Percentiles rank a stretch among this genome's conserved stretches.
These are phyloP conservation scores for Manis javanica DNA, from an alignment of 2,797 vertebrate genomes.

Conservation along the genomic window DNA sequence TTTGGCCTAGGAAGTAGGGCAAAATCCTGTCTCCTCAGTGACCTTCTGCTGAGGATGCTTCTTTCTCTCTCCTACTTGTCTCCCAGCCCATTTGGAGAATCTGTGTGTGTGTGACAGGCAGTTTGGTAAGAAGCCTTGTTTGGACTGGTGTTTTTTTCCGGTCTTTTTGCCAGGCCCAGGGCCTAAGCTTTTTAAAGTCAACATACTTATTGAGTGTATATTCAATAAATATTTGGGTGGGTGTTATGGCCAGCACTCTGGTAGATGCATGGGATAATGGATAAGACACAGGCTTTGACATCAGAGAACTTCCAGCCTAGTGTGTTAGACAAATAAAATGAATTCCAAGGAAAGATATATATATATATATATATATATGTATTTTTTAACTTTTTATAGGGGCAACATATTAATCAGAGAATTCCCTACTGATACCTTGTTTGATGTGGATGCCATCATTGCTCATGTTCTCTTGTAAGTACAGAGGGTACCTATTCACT, in stretches of 20 bases:
- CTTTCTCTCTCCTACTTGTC: not conserved
- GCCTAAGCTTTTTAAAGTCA: conserved; percentile 37
- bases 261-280: not conserved
- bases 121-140: not conserved
- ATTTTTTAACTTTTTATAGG: conserved; percentile 83
- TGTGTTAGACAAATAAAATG: not conserved
- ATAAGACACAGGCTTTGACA: not conserved
- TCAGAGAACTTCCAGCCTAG: not conserved
- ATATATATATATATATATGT: not conserved
- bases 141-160: not conserved
- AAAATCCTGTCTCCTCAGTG: not conserved
- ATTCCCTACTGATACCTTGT: conserved; percentile 94
- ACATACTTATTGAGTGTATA: not conserved
- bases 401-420: conserved; percentile 90
- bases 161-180: not conserved
- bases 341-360: conserved; percentile 37
- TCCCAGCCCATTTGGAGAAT: not conserved
- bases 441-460: conserved; percentile 93
- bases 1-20: not conserved
- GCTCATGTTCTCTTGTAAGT: conserved; percentile 97
- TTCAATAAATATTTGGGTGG: conserved; percentile 6
- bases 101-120: not conserved
- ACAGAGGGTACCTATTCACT: not conserved
- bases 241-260: not conserved
- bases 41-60: not conserved